Evolutionary conservation across 2,888 invertebrate species (phyloP), one percentile per base, ranked within the genome.

Genomic region (Papilio elwesi): DNA sequence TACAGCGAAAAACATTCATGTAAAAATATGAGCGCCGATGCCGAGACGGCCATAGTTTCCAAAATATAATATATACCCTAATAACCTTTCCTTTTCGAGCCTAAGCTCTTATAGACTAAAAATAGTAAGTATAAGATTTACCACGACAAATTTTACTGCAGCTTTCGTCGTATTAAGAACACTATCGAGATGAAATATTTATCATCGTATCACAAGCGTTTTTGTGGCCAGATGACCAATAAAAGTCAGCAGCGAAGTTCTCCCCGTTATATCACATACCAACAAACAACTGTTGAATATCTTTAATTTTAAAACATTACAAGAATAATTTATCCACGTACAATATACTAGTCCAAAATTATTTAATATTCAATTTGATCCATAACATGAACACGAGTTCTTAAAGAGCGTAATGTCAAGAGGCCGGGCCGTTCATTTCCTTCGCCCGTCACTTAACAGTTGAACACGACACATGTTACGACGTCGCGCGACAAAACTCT

Each of bases 1-100:
- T 75, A 82, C 83, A 83, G 84, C 83, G 86, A 87, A 90, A 90
- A 90, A 89, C 87, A 86, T 89, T 90, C 88, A 85, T 83, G 82
- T 83, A 84, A 88, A 88, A 87, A 87, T 86, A 88, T 87, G 82
- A 83, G 78, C 83, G 84, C 82, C 83, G 82, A 86, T 86, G 83
- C 84, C 83, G 79, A 81, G 81, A 81, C 80, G 83, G 82, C 82
- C 78, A 78, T 83, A 84, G 83, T 85, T 69, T 73, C 82, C 78
- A 79, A 77, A 77, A 79, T 79, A 79, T 78, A 78, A 80, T 76
- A 26, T 26, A 26, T 26, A 4, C 26, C 26, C 26, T 26, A 26
- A 26, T 26, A 79, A 77, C 67, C 78, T 78, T 80, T 73, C 76
- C 77, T 71, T 76, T 76, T 77, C 74, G 74, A 77, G 78, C 59